phyloP scores from a whole-genome alignment of 2,113 vertebrate genomes.

The Corythaixoides concolor region DNA sequence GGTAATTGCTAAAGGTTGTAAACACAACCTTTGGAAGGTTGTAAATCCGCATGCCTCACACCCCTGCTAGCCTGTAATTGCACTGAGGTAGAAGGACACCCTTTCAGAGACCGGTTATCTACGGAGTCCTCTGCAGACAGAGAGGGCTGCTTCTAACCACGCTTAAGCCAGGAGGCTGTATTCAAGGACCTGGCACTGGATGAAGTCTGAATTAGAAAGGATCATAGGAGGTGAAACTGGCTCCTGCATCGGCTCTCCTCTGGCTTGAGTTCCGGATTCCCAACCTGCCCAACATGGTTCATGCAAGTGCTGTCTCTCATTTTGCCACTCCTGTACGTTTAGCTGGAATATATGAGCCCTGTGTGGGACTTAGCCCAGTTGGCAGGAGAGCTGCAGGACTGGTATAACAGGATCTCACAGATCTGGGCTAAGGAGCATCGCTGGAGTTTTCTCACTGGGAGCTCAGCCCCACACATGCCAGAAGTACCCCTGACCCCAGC shows the following conservation, averaged over 20 bases:
- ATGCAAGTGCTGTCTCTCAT: neutral
- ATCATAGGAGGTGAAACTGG: neutral
- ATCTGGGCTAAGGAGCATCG: slow-evolving; percentile 14
- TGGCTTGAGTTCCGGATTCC: neutral
- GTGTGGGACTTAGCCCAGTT: neutral
- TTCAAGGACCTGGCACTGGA: neutral
- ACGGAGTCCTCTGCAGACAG: neutral
- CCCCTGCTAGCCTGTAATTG: neutral
- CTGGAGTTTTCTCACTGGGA: neutral
- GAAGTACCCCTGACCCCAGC: neutral
- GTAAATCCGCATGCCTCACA: slow-evolving; percentile 32
- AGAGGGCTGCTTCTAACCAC: neutral
- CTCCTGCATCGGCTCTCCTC: neutral
- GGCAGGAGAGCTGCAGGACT: slow-evolving; percentile 59
- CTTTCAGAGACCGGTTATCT: neutral
- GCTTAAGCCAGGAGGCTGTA: neutral
- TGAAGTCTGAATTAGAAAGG: neutral
- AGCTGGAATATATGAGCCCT: neutral
- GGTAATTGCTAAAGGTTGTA: slow-evolving; percentile 36
- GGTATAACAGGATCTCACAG: slow-evolving; percentile 52
- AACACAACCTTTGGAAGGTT: slow-evolving; percentile 30
- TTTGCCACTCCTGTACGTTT: slow-evolving; percentile 27
- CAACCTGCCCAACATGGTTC: neutral
- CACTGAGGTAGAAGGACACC: neutral
- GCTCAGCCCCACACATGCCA: neutral